Evolutionary conservation across 2,797 vertebrate species (phyloP), one percentile per base, ranked within the genome.

Genomic region (Sebastes taczanowskii): DNA sequence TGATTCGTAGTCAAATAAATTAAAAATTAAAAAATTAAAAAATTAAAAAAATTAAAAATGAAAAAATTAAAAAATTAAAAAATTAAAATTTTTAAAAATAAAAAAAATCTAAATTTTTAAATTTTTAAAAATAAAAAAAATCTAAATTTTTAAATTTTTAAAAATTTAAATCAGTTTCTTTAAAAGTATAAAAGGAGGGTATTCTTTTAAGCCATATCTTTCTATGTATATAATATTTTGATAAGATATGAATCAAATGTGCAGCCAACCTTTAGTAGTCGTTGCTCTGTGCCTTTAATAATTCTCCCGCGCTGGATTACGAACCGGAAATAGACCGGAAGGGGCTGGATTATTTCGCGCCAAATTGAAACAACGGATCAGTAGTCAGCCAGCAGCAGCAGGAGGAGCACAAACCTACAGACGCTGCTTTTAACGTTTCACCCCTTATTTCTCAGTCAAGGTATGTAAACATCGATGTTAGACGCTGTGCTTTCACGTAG

Each of bases 201-300:
- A 7, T 46, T 46, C 7, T 46, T 46, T 18, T 1, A 18, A 49
- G 46, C 18, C 46, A 49, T 49, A 49, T 49, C 1, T 0, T 49
- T 49, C 0, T 49, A 20, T 49, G 46, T 7, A 49, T 49, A 49
- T 49, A 49, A 49, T 20, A 49, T 49, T 49, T 20, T 49, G 46
- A 7, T 49, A 20, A 20, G 0, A 49, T 49, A 49, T 49, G 4
- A 49, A 49, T 49, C 16, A 49, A 49, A 49, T 4, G 3, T 49
- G 18, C 46, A 49, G 46, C 10, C 7, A 25, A 25, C 35, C 35
- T n/a, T 8, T 16, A 7, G n/a, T 14, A 11, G 22, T 23, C 61
- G 14, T 4, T 49, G 66, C 11, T 52, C 78, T 90, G 89, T 59
- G 4, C 52, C 94, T 95, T 95, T 95, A 95, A 94, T 60, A 71